Evolutionary conservation across 2,797 vertebrate genomes (phyloP), one percentile per base, ranked within the genome.

Genomic region (Characodon lateralis): DNA sequence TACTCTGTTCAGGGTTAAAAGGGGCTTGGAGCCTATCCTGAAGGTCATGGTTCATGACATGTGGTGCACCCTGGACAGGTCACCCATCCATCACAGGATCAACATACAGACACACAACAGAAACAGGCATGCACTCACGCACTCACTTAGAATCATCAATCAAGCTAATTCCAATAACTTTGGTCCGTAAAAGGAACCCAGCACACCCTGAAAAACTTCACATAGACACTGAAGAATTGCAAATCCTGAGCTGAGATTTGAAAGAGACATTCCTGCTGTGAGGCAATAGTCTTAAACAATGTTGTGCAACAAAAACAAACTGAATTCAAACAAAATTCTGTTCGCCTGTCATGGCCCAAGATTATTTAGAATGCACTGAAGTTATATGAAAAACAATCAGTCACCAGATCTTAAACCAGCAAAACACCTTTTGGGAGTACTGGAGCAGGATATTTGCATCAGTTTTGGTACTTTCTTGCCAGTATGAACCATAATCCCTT

Each of bases 51-150:
- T 43, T 69, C 41, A 69, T 69, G 66, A 69, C 24, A 46, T 43
- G 12, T 5, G 24, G 24, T 14, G 66, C 41, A 26, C 39, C 24
- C 41, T 46, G n/a, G 22, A 69, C 66, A 69, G 41, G 41, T 69
- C 66, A 69, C 66, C 41, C 66, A 69, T 69, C 41, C 39, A 69
- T 69, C 66, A 43, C 41, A 46, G 41, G 9, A 69, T 43, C 66
- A 69, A 26, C 66, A 66, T 2, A 69, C 14, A 24, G 22, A 68
- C 35, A 43, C 35, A 39, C 18, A 66, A 41, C 18, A 66, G 63
- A 66, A 66, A 66, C 63, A 43, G 63, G 10, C 66, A 46, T n/a
- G 13, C 66, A 69, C 12, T 6, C 39, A 69, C 41, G 0, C 16
- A 68, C 5, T 68, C 39, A 68, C 22, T 69, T 26, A 6, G 12